Conservation (phyloP, 2,888 invertebrate species). For the Brachycybe producta region DNA sequence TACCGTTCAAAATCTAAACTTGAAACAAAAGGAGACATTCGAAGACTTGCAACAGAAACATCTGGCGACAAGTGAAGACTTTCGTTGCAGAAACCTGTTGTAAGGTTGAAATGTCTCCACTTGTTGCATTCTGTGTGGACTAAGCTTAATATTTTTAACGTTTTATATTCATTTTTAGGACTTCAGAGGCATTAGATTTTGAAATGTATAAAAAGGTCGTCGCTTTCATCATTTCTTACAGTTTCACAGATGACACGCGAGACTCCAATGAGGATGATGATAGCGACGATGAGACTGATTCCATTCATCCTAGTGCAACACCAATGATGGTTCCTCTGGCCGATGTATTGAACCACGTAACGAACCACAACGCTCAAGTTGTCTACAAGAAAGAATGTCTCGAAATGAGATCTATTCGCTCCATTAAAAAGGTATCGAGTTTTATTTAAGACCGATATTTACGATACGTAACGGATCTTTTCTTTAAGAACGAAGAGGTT, state of each 20-base stretch:
- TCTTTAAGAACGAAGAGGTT: constrained; percentile 17
- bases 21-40: no score
- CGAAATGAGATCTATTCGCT: constrained; percentile 5
- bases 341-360: constrained; percentile 16
- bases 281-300: neutral
- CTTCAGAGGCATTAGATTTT: neutral
- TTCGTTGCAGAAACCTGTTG: no score
- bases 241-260: constrained; percentile 12
- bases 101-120: no score
- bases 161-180: no score
- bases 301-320: neutral
- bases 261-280: constrained; percentile 5
- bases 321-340: constrained; percentile 19
- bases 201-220: constrained; percentile 13
- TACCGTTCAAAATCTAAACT: no score
- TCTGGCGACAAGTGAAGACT: no score
- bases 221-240: constrained; percentile 18
- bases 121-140: no score
- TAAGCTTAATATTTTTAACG: no score
- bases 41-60: no score
- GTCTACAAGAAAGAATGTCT: constrained; percentile 5
- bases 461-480: no score
- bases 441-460: neutral
- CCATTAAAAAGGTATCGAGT: constrained; percentile 6
- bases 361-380: constrained; percentile 16